Base-by-base conservation (phyloP, 2,113 vertebrate species). In the Tragelaphus imberbis region DNA sequence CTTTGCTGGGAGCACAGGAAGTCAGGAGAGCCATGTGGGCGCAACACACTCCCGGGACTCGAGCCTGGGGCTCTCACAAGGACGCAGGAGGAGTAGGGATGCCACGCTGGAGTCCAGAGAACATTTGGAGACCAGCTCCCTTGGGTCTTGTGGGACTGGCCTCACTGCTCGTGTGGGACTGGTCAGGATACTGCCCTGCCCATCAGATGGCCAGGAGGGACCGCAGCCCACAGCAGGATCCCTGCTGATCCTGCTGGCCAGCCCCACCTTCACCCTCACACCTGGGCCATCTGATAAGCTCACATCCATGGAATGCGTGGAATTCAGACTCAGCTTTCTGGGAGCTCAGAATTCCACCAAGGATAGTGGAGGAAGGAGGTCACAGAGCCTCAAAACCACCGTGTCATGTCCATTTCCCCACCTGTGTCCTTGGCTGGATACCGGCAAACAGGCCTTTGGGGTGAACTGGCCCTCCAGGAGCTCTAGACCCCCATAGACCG, bases 21-120 rank as follows among this genome's bases (percentile, higher is more conserved):
- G 27, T 4, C 14, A n/a, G 40, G 55, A 47, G 21, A 12, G 28
- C 17, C 17, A 19, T 0, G 5, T 1, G 0, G 23, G 17, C 0
- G 0, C 9, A 25, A 30, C 21, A 23, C 40, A 23, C n/a, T 40
- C n/a, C 10, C 0, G 0, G 68, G 68, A 36, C 68, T 36, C 8
- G 7, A 28, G 23, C 75, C 44, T 1, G 7, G 28, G 61, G 30
- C 59, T 44, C 82, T 58, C 3, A 12, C 27, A 33, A 84, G 21
- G 53, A 30, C 0, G 14, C 19, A 12, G 14, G 59, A 80, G 61
- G 49, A n/a, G 47, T 65, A 53, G 4, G 30, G 80, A 40, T 2
- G 1, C 55, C 25, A 55, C 0, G 2, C 47, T 3, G 3, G 17
- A 12, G 58, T 14, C 53, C 19, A 82, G 82, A 55, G 80, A 53